Conservation (phyloP, 2,797 vertebrate genomes). For the Halcyon smyrnensis region DNA sequence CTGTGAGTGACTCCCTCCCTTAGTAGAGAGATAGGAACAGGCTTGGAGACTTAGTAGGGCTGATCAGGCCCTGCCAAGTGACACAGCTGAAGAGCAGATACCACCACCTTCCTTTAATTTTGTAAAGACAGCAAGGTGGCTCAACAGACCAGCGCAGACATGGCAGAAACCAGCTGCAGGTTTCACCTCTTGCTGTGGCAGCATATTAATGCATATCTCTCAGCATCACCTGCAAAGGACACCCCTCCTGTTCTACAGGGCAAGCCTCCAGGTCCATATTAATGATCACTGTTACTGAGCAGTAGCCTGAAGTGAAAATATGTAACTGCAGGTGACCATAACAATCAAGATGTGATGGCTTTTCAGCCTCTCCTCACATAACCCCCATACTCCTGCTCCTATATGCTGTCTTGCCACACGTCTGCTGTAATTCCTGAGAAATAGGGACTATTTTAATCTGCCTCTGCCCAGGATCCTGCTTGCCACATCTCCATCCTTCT, state of each 20-base stretch:
- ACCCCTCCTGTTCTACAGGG: background rate
- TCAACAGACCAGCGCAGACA: background rate
- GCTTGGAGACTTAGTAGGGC: background rate
- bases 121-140: background rate
- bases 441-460: background rate
- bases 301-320: background rate
- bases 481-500: background rate
- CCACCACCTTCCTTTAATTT: conserved; percentile 20
- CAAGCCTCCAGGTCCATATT: background rate
- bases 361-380: background rate
- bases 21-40: background rate
- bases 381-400: background rate
- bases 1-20: background rate
- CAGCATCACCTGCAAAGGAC: background rate
- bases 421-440: background rate
- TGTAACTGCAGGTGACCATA: background rate
- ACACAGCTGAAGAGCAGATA: conserved; percentile 40
- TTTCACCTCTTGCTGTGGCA: background rate
- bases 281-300: background rate
- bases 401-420: background rate
- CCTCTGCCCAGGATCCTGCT: background rate
- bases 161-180: background rate
- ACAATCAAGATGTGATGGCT: background rate
- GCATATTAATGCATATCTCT: background rate
- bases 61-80: background rate